phyloP scores from a whole-genome alignment of 2,113 vertebrate species.

The Probosciger aterrimus region DNA sequence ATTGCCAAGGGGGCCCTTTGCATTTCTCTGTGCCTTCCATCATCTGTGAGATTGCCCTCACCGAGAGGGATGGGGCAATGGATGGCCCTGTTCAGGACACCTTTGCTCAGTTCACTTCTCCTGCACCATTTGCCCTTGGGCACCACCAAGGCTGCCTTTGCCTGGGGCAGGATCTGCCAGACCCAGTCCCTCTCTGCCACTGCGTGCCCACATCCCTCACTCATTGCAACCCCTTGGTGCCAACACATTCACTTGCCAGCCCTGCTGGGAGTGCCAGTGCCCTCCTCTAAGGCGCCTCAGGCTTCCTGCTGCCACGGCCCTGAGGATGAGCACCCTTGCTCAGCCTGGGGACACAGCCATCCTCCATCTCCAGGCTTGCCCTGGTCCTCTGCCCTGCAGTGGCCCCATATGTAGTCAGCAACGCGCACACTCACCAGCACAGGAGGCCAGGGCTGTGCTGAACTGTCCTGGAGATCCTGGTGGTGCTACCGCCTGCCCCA shows the following conservation, averaged over 20 bases:
- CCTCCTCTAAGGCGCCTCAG: background rate
- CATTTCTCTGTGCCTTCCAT: background rate
- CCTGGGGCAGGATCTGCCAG: background rate
- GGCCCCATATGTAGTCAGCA: rapidly evolving
- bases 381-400: background rate
- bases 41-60: background rate
- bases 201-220: background rate
- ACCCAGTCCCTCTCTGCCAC: background rate
- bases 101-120: background rate
- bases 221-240: rapidly evolving
- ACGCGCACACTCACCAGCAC: rapidly evolving
- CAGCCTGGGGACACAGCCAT: background rate
- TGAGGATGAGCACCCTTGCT: rapidly evolving
- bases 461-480: background rate
- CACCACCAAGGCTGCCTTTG: background rate
- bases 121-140: background rate
- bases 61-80: background rate
- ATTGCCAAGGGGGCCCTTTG: background rate
- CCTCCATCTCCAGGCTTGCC: background rate
- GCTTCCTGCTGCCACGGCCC: background rate
- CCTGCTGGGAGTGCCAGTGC: background rate
- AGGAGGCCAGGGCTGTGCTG: background rate
- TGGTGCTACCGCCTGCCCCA: background rate
- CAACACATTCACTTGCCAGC: background rate
- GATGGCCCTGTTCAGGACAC: background rate